phyloP scores from a whole-genome alignment of 2,888 invertebrate genomes.

The Caenorhabditis becei region DNA sequence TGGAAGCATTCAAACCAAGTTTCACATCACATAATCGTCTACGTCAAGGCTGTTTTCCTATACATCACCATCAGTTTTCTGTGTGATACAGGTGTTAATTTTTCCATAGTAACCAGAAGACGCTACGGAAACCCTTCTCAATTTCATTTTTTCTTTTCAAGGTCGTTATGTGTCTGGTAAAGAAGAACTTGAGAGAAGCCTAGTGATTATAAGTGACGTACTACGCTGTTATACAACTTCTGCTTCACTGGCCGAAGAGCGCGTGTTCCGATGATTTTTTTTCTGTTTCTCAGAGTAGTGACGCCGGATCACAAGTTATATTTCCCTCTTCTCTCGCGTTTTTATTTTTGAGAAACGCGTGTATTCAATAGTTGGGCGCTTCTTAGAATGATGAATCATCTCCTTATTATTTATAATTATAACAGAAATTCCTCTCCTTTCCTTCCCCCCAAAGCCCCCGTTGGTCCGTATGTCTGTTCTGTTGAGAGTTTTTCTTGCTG shows the following conservation, averaged over 20 bases:
- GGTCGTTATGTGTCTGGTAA: not conserved
- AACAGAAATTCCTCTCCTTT: not conserved
- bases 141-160: not conserved
- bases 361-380: not conserved
- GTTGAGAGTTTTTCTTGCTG: not conserved
- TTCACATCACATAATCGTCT: not conserved
- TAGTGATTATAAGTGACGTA: not conserved
- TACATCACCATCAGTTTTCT: not conserved
- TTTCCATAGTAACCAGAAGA: not conserved
- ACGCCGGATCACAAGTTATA: not conserved
- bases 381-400: too few species aligned
- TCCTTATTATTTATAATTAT: too few species aligned
- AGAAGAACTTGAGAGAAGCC: not conserved
- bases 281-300: not conserved
- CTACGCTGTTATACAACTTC: not conserved
- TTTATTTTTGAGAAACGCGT: not conserved
- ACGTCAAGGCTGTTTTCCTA: conserved; percentile 9
- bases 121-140: not conserved
- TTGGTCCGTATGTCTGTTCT: not conserved
- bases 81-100: not conserved
- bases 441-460: not conserved
- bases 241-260: not conserved
- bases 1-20: not conserved
- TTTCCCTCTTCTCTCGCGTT: not conserved
- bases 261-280: not conserved